phyloP scores from a whole-genome alignment of 2,888 invertebrate species.

The Drosophila incognita region DNA sequence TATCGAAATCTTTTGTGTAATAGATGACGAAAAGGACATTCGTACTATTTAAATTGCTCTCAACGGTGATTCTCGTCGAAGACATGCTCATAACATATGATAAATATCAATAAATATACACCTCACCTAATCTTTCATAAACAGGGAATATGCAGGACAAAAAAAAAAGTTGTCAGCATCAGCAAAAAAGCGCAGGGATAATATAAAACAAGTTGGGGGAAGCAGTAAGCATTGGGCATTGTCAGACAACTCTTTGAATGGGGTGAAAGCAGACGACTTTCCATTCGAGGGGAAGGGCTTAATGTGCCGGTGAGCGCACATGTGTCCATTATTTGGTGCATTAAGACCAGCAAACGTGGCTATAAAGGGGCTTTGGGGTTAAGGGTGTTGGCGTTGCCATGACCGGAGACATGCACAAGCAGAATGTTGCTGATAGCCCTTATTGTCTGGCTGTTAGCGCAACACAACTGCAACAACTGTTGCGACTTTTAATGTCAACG shows the following conservation, averaged over 20 bases:
- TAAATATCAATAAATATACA: background rate
- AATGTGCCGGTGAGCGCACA: constrained; percentile 50
- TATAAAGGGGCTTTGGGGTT: background rate
- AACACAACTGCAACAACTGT: constrained; percentile 60
- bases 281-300: constrained; percentile 50
- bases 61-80: background rate
- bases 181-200: constrained; percentile 27
- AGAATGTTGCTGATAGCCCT: constrained; percentile 65
- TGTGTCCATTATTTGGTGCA: constrained; percentile 69
- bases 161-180: constrained; percentile 21
- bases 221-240: background rate
- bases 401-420: constrained; percentile 28
- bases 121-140: constrained; percentile 1
- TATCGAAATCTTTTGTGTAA: background rate
- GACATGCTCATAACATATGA: background rate
- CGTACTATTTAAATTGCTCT: background rate
- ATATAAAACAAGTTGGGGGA: constrained; percentile 4
- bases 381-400: constrained; percentile 2
- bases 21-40: background rate
- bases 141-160: constrained; percentile 1
- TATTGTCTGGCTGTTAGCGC: constrained; percentile 65
- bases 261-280: constrained; percentile 10
- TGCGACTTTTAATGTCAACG: constrained; percentile 76
- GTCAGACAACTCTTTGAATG: constrained; percentile 19
- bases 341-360: constrained; percentile 44